Percentiles rank a stretch among this genome's conserved stretches.
These are phyloP conservation scores for Heliconius himera DNA, from an alignment of 1,140 invertebrate species.

Conservation along the genomic window DNA sequence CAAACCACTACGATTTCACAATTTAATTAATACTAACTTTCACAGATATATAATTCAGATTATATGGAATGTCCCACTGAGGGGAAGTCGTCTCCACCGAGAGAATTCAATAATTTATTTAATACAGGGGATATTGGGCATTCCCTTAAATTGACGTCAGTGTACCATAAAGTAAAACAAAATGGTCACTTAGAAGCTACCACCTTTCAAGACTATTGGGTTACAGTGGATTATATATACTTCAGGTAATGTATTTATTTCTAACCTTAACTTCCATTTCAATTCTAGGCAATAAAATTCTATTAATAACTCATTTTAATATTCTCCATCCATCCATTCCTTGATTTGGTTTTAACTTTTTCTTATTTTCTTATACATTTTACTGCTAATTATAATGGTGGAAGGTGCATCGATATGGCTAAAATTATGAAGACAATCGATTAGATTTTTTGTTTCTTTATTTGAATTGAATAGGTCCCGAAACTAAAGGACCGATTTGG, in stretches of 20 bases:
- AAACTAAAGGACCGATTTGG: no score
- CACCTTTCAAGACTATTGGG: conserved; percentile 89
- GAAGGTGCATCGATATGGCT: no score
- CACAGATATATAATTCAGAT: conserved; percentile 54
- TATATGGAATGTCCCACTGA: conserved; percentile 26
- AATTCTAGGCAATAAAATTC: no score
- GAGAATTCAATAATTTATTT: conserved; percentile 56
- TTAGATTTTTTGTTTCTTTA: no score
- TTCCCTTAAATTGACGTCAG: conserved; percentile 82
- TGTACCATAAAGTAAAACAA: conserved; percentile 78
- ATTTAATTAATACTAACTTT: not conserved
- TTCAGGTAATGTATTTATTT: conserved; percentile 78
- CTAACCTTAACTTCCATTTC: not conserved
- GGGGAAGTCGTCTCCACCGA: not conserved
- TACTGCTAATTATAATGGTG: no score
- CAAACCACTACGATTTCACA: not conserved
- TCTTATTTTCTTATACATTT: no score
- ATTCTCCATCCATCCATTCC: no score
- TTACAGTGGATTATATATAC: conserved; percentile 92
- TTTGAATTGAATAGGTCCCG: no score
- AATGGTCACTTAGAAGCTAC: conserved; percentile 83
- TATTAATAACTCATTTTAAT: no score
- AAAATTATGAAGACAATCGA: no score
- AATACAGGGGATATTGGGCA: conserved; percentile 80
- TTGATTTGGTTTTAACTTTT: no score